These are phyloP conservation scores for Lysandra bellargus DNA, from an alignment of 2,888 invertebrate genomes.

Conservation along the genomic window DNA sequence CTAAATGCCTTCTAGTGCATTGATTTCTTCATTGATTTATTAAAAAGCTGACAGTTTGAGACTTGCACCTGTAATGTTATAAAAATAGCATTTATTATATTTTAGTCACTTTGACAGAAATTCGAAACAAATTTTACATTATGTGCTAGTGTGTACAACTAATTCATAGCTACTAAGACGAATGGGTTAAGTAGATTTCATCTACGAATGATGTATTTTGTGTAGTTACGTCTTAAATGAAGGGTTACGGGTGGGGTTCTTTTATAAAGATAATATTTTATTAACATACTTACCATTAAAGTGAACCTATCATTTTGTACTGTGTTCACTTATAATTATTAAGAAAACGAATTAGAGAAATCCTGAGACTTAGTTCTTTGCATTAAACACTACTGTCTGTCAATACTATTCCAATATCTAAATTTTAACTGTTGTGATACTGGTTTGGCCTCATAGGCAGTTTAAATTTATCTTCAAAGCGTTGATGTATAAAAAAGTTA, in stretches of 20 bases:
- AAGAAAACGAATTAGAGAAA: not conserved
- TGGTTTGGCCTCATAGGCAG: conserved; percentile 22
- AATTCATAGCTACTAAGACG: conserved; percentile 56
- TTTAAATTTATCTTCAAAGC: not conserved
- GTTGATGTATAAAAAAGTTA: not conserved
- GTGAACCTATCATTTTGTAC: conserved; percentile 63
- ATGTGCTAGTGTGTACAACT: conserved; percentile 57
- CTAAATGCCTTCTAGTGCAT: conserved; percentile 49
- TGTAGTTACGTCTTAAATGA: conserved; percentile 53
- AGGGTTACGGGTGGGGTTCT: conserved; percentile 57
- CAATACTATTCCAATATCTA: not conserved
- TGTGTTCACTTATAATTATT: conserved; percentile 51
- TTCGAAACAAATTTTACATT: conserved; percentile 56
- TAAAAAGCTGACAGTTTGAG: conserved; percentile 60
- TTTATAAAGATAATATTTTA: conserved; percentile 46
- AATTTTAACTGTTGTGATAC: not conserved
- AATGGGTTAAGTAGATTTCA: conserved; percentile 67
- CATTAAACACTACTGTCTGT: not conserved
- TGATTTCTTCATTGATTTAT: conserved; percentile 40
- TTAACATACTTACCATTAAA: conserved; percentile 60
- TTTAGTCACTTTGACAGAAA: conserved; percentile 47
- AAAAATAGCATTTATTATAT: conserved; percentile 45
- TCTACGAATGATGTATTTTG: conserved; percentile 53
- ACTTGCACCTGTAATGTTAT: conserved; percentile 62
- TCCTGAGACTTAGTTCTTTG: not conserved